A percentile compares a stretch with the other conserved stretches of the same genome.
Evolutionary conservation across 2,797 vertebrate species (phyloP).

Genomic region (Sarcoramphus papa): DNA sequence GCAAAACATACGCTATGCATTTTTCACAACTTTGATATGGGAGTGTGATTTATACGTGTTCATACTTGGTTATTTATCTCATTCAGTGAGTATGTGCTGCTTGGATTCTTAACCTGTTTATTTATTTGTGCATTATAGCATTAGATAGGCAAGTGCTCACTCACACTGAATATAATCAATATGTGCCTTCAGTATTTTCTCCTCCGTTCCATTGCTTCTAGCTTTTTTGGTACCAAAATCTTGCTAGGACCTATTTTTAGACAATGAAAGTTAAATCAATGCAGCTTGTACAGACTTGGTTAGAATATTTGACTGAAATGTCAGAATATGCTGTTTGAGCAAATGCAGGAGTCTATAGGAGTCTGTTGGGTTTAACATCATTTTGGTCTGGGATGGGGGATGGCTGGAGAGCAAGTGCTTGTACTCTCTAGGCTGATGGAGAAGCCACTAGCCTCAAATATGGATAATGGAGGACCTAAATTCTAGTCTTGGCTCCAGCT

Average conservation of each 20-base stretch:
- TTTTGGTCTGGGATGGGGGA: neutral
- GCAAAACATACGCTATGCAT: neutral
- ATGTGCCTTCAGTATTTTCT: neutral
- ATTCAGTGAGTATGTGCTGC: neutral
- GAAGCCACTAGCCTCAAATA: neutral
- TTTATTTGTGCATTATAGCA: neutral
- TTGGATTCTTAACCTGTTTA: neutral
- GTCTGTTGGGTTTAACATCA: neutral
- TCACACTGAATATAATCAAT: neutral
- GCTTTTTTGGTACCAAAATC: neutral
- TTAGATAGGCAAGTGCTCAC: neutral
- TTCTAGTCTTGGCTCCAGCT: neutral
- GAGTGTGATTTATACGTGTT: neutral
- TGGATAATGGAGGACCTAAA: neutral
- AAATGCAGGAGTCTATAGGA: neutral
- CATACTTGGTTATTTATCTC: neutral
- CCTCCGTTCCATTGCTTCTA: neutral
- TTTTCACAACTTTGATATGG: neutral
- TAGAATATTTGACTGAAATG: neutral
- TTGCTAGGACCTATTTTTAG: slow-evolving; percentile 15
- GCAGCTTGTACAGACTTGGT: neutral
- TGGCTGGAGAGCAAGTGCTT: neutral
- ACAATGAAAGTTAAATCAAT: neutral
- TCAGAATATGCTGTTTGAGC: neutral
- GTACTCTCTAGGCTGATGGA: neutral